Evolutionary conservation across 2,113 vertebrate species (phyloP).

Genomic region (Stigmatopora nigra): DNA sequence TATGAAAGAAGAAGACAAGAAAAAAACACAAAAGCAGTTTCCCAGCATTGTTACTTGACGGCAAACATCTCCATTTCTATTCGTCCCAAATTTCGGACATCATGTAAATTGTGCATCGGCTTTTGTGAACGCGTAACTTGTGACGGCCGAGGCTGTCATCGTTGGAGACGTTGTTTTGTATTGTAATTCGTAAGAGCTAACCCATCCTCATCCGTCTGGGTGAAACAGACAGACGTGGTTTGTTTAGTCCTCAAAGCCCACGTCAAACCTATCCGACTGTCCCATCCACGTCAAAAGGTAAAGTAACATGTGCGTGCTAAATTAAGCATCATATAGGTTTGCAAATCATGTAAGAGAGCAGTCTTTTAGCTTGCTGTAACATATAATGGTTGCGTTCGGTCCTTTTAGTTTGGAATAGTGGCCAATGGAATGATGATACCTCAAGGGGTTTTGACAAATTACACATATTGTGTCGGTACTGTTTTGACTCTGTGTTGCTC

Average conservation of each 20-base stretch:
- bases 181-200: slow-evolving; percentile 27
- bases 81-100: background rate
- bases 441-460: too few species aligned
- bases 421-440: too few species aligned
- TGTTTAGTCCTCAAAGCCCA: slow-evolving; percentile 5
- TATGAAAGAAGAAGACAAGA: slow-evolving; percentile 36
- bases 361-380: background rate
- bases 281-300: slow-evolving; percentile 22
- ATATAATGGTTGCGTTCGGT: background rate
- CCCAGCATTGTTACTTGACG: background rate
- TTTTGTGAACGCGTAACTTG: background rate
- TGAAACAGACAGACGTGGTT: slow-evolving; percentile 17
- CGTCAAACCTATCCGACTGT: background rate
- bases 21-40: slow-evolving; percentile 14
- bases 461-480: too few species aligned
- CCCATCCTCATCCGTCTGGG: slow-evolving; percentile 14
- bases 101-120: slow-evolving; percentile 29
- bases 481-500: too few species aligned
- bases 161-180: slow-evolving; percentile 18
- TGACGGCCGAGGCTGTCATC: slow-evolving; percentile 2
- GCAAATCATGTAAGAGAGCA: background rate
- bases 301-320: background rate
- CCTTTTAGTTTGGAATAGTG: background rate
- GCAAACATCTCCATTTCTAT: background rate
- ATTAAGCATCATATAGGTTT: slow-evolving; percentile 6